phyloP scores from a whole-genome alignment of 2,797 vertebrate species.

The Dromococcyx pavoninus region DNA sequence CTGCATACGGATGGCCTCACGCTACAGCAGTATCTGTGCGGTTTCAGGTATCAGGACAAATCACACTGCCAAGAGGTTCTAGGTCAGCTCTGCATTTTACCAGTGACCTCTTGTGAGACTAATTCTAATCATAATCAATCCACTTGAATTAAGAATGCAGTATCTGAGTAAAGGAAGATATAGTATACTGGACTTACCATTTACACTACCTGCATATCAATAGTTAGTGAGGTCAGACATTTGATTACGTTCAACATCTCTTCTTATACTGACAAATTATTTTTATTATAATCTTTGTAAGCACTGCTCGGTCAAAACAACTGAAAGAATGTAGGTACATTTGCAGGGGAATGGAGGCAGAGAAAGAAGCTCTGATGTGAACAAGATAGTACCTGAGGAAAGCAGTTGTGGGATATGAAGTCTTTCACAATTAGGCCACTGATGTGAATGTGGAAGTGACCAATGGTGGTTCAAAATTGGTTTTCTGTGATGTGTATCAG shows the following conservation, averaged over 20 bases:
- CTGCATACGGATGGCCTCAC: background rate
- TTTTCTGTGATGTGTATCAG: background rate
- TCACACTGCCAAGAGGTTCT: background rate
- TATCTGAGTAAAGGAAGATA: background rate
- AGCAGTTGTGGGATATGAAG: background rate
- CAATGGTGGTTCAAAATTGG: background rate
- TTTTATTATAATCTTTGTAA: background rate
- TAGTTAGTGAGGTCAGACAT: background rate
- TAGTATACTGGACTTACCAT: accelerated
- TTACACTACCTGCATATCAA: background rate
- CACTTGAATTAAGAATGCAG: background rate
- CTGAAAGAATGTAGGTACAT: background rate
- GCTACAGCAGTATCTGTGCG: background rate
- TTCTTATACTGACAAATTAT: background rate
- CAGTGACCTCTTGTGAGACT: background rate
- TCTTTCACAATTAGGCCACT: background rate
- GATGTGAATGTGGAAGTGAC: background rate
- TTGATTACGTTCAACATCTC: background rate
- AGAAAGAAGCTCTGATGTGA: background rate
- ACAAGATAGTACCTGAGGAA: background rate
- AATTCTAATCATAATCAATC: background rate
- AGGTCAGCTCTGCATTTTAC: background rate
- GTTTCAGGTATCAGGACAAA: background rate
- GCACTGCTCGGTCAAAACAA: background rate
- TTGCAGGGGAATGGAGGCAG: background rate